A percentile compares a stretch with the other conserved stretches of the same genome.
These are phyloP conservation scores for Erebia aethiops DNA, from an alignment of 2,888 invertebrate species.

Conservation along the genomic window DNA sequence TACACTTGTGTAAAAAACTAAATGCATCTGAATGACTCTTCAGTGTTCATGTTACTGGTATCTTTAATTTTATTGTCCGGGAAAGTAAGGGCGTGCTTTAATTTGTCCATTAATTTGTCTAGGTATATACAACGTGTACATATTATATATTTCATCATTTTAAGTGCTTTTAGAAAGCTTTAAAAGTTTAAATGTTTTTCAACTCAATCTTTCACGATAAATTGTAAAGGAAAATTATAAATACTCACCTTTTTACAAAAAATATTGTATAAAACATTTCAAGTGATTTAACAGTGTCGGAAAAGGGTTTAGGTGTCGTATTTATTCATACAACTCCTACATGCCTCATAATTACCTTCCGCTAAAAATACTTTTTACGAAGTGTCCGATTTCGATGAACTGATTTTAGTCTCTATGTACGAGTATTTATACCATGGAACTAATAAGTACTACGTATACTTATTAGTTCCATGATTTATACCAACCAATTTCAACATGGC, in stretches of 20 bases:
- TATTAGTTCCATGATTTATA: no score
- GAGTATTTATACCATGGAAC: no score
- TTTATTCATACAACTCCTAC: neutral
- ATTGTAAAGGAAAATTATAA: neutral
- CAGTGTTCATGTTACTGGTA: constrained; percentile 6
- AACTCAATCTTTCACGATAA: neutral
- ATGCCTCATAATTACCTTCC: neutral
- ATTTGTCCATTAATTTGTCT: neutral
- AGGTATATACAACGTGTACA: neutral
- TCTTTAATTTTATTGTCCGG: constrained; percentile 4
- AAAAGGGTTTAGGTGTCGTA: no score
- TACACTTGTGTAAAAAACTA: constrained; percentile 21
- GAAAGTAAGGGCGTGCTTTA: constrained; percentile 14
- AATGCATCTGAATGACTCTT: constrained; percentile 17
- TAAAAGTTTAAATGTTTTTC: neutral
- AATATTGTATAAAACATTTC: no score
- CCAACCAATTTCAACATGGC: no score
- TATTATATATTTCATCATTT: neutral
- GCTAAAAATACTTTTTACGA: neutral
- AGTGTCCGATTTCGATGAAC: no score
- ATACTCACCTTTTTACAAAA: neutral
- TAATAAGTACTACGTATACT: no score
- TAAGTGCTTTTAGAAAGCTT: constrained; percentile 8
- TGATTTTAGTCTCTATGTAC: no score
- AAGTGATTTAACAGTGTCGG: no score